A percentile compares a stretch with the other conserved stretches of the same genome.
These are phyloP conservation scores for Anthrax anthrax DNA, from an alignment of 2,888 invertebrate genomes.

Conservation along the genomic window DNA sequence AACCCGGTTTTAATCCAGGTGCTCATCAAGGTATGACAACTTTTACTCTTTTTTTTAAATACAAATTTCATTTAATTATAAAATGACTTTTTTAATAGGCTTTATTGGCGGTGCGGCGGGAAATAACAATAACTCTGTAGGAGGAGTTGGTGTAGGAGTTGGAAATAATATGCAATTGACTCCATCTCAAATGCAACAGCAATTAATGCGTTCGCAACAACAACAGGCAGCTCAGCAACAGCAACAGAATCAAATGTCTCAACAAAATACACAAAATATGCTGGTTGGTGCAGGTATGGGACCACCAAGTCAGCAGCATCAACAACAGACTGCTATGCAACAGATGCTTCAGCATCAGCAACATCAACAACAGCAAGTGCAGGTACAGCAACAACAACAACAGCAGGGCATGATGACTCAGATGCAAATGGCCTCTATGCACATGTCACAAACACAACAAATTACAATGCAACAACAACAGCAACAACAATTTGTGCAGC, in stretches of 20 bases:
- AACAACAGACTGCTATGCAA: constrained; percentile 20
- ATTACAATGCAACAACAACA: constrained; percentile 26
- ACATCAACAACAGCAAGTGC: constrained; percentile 24
- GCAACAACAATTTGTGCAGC: constrained; percentile 30
- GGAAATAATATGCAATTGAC: constrained; percentile 27
- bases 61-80: neutral
- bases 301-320: constrained; percentile 8
- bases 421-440: constrained; percentile 48
- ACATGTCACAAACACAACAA: constrained; percentile 52
- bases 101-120: constrained; percentile 21
- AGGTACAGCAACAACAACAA: constrained; percentile 6
- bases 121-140: constrained; percentile 10
- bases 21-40: constrained; percentile 12
- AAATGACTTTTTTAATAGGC: constrained; percentile 17
- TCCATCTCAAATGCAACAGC: constrained; percentile 41
- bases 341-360: constrained; percentile 29
- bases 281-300: constrained; percentile 19
- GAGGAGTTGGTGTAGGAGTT: constrained; percentile 9
- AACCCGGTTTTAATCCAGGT: constrained; percentile 29
- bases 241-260: constrained; percentile 19
- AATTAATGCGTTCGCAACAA: constrained; percentile 35
- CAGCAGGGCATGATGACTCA: constrained; percentile 25
- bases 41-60: neutral
- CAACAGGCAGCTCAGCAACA: constrained; percentile 33
- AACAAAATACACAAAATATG: constrained; percentile 23